Base-by-base conservation (phyloP, 2,113 vertebrate genomes). In the Pseudorectes ferrugineus region DNA sequence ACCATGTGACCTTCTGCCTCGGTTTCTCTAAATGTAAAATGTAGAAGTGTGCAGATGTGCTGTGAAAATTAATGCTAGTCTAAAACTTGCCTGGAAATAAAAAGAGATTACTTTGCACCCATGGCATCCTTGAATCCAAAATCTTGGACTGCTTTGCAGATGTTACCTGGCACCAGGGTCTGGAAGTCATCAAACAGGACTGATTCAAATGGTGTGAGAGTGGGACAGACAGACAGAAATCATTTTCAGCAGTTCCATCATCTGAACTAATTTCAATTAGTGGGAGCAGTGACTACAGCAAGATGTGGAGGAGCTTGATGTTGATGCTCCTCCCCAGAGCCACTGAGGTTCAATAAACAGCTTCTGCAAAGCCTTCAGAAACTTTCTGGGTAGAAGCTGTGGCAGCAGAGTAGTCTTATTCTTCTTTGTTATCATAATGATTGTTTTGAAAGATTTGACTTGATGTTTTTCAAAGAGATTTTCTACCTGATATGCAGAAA, bases 381-480 rank as follows among this genome's bases (percentile, higher is more conserved):
- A 63, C 23, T 15, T 75, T 91, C 18, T 54, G 66, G 10, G 31
- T 89, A 76, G 75, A 85, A 92, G 55, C 65, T 22, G 13, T 35
- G 54, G 84, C 65, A 66, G 65, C 40, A 79, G 72, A 66, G 71
- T 26, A 38, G 84, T 57, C 89, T 91, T 86, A 21, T 84, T 91
- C 77, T 92, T 89, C 92, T 83, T 79, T 91, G 84, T 85, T 85
- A 75, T 54, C 78, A 35, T 91, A 95, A 89, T 81, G 84, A 72
- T 35, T 95, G 89, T 95, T 96, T 95, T 78, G 91, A 91, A 89
- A 92, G 86, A 86, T 91, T 68, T 89, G 65, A 43, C 86, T 84
- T 71, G 70, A 28, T 95, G 84, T 78, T 89, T 97, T 97, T 95
- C 91, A 87, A 95, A 95, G 91, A 96, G 93, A 92, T 97, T 95